Percentiles rank a stretch among this genome's conserved stretches.
These are phyloP conservation scores for Acomys russatus DNA, from an alignment of 2,797 vertebrate genomes.

Conservation along the genomic window DNA sequence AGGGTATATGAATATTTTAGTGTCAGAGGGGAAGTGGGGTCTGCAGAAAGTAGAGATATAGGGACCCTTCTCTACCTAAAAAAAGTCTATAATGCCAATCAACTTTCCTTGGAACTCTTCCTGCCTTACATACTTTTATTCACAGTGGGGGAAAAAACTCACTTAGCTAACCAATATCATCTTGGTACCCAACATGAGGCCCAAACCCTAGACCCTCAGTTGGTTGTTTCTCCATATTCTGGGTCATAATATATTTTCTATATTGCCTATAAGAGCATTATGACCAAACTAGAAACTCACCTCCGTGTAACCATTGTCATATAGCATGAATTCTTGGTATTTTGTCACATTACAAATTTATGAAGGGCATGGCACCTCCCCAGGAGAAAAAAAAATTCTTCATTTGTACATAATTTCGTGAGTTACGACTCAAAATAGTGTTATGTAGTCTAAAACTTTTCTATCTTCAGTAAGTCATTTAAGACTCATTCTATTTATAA, in stretches of 20 bases:
- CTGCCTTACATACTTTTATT: no score
- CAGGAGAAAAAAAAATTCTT: neutral
- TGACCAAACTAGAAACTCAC: neutral
- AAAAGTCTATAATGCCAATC: neutral
- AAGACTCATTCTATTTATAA: no score
- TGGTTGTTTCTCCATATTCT: neutral
- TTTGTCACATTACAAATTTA: no score
- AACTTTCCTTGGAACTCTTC: neutral
- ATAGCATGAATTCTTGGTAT: neutral
- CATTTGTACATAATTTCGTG: neutral
- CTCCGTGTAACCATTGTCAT: neutral
- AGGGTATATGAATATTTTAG: no score
- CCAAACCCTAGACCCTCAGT: neutral
- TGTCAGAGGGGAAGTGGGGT: neutral
- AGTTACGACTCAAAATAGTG: neutral
- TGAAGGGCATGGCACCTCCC: neutral
- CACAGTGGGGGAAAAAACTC: neutral
- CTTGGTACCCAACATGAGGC: neutral
- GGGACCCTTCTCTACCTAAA: neutral
- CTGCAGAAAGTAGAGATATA: neutral
- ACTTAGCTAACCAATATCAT: neutral
- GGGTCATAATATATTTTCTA: no score
- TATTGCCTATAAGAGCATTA: neutral
- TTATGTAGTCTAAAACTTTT: neutral
- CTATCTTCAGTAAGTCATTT: neutral